Conservation (phyloP, 1,140 invertebrate species). For the Philotrypesis tridentata region DNA sequence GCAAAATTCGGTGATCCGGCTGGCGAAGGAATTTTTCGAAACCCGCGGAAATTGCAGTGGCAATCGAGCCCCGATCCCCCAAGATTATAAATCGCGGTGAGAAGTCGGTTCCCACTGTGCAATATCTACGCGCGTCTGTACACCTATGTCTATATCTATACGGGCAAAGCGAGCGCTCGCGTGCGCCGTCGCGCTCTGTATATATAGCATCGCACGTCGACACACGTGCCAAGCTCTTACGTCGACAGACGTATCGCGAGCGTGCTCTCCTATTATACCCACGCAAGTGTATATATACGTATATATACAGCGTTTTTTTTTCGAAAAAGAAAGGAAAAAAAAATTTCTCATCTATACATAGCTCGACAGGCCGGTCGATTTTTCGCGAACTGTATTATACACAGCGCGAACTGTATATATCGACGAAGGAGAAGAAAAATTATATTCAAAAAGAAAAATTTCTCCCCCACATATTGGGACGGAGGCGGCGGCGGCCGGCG, state of each 20-base stretch:
- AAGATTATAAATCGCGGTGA: constrained; percentile 20
- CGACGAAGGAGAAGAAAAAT: background rate
- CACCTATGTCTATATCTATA: too few species aligned
- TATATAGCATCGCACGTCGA: too few species aligned
- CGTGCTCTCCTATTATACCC: too few species aligned
- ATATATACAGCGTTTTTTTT: background rate
- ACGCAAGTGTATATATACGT: too few species aligned
- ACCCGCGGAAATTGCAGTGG: background rate
- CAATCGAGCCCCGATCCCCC: background rate
- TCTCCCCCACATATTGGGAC: background rate
- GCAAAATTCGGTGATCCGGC: background rate
- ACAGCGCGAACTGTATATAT: too few species aligned
- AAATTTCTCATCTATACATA: too few species aligned
- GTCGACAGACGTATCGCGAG: too few species aligned
- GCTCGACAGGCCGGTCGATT: too few species aligned
- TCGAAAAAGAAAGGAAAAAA: background rate
- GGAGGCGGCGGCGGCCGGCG: background rate
- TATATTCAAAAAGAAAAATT: background rate
- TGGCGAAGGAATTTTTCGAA: constrained; percentile 12
- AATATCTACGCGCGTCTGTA: background rate
- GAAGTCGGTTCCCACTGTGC: background rate
- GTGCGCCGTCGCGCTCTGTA: background rate
- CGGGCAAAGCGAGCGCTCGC: background rate
- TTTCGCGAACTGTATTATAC: too few species aligned
- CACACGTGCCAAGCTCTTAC: background rate